These are phyloP conservation scores for Charaxes varanes DNA, from an alignment of 1,140 invertebrate species.

Conservation along the genomic window DNA sequence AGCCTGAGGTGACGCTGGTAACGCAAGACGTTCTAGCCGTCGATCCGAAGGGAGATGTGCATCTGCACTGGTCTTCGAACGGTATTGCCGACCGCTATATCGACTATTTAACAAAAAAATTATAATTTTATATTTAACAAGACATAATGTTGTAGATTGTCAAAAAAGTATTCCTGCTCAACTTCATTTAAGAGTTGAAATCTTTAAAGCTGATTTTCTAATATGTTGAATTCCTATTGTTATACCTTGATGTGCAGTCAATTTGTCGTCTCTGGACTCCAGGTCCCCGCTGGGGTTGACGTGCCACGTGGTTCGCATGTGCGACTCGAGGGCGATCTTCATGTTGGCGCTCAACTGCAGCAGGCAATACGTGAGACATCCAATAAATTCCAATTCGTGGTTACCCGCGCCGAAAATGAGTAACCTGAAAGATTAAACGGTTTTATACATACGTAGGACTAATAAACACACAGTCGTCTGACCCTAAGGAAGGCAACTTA, in stretches of 20 bases:
- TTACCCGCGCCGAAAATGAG: conserved; percentile 95
- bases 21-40: conserved; percentile 78
- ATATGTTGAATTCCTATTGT: too few relatives aligned
- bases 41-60: conserved; percentile 82
- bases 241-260: conserved; percentile 86
- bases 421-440: too few relatives aligned
- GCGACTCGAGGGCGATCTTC: conserved; percentile 87
- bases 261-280: conserved; percentile 83
- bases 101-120: too few relatives aligned
- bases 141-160: too few relatives aligned
- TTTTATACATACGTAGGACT: too few relatives aligned
- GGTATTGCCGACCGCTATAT: too few relatives aligned
- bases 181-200: too few relatives aligned
- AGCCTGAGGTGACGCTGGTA: conserved; percentile 70
- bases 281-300: conserved; percentile 84
- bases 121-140: conserved; percentile 6
- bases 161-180: too few relatives aligned
- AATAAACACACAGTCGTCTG: too few relatives aligned
- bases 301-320: conserved; percentile 91
- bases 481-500: too few relatives aligned
- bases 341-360: conserved; percentile 93
- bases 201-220: too few relatives aligned
- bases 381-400: conserved; percentile 96
- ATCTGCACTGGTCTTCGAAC: conserved; percentile 82
- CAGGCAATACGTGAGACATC: conserved; percentile 96